Evolutionary conservation across 2,113 vertebrate genomes (phyloP).

Genomic region (Siniperca chuatsi): DNA sequence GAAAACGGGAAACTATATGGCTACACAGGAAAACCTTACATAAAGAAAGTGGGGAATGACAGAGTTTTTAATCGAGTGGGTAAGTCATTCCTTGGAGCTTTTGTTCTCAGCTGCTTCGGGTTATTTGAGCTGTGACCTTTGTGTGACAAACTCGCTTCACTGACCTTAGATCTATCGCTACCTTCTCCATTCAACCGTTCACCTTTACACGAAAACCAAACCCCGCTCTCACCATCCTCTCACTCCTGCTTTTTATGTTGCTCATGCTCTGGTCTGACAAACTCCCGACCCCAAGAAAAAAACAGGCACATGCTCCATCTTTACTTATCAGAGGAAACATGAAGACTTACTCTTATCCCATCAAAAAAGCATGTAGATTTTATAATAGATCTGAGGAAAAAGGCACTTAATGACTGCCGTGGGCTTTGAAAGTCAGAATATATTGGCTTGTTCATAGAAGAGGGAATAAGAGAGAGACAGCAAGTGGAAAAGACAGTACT

Average conservation of each 20-base stretch:
- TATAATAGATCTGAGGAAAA: slow-evolving; percentile 39
- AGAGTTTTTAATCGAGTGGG: not conserved
- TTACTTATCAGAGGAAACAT: slow-evolving; percentile 63
- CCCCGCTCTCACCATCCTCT: slow-evolving; percentile 13
- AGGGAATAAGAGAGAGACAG: slow-evolving; percentile 6
- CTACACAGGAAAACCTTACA: not conserved
- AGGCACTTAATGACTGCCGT: slow-evolving; percentile 37
- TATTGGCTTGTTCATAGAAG: not conserved
- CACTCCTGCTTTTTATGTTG: not conserved
- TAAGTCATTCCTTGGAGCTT: not conserved
- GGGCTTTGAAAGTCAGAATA: slow-evolving; percentile 27
- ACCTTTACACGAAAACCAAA: slow-evolving; percentile 50
- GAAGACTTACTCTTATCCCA: slow-evolving; percentile 68
- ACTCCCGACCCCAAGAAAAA: not conserved
- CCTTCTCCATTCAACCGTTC: slow-evolving; percentile 52
- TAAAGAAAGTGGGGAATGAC: not conserved
- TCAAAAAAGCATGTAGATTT: slow-evolving; percentile 66
- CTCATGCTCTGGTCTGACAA: slow-evolving; percentile 27
- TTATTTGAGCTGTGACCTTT: slow-evolving; percentile 54
- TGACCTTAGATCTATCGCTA: slow-evolving; percentile 34
- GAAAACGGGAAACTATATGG: not conserved
- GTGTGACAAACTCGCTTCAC: slow-evolving; percentile 40
- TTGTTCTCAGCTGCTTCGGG: slow-evolving; percentile 20
- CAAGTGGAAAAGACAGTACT: slow-evolving; percentile 77
- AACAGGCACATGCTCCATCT: slow-evolving; percentile 26